Percentiles rank a stretch among this genome's conserved stretches.
Conservation (phyloP, 2,888 invertebrate species). For the Ethmia dodecea region DNA sequence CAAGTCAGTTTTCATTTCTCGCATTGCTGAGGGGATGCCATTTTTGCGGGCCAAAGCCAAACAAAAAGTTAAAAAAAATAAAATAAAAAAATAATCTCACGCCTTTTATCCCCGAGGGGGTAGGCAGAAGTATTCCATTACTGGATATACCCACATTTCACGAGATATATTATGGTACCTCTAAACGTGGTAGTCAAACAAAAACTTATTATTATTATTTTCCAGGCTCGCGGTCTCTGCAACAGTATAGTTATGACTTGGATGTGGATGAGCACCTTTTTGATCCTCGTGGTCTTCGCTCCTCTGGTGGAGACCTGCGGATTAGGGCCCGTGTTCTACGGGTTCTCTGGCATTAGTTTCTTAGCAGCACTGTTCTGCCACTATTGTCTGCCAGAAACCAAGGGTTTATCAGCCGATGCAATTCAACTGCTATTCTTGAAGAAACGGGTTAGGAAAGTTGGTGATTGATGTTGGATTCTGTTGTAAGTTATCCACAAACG, state of each 20-base stretch:
- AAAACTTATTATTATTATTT: background rate
- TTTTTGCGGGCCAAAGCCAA: too few relatives aligned
- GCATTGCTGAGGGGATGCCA: too few relatives aligned
- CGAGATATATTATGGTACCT: too few relatives aligned
- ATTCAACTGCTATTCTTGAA: conserved; percentile 51
- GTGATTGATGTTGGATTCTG: background rate
- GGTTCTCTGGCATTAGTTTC: conserved; percentile 50
- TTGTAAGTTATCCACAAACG: background rate
- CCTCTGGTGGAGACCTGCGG: conserved; percentile 48
- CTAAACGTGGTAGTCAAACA: too few relatives aligned
- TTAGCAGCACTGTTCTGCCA: conserved; percentile 46
- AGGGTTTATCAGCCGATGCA: conserved; percentile 53
- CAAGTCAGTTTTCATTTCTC: too few relatives aligned
- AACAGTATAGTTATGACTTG: conserved; percentile 44
- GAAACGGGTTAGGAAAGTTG: background rate
- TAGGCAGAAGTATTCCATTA: too few relatives aligned
- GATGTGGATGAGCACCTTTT: conserved; percentile 55
- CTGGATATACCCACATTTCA: too few relatives aligned
- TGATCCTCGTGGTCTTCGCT: conserved; percentile 51
- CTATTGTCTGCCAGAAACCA: conserved; percentile 63
- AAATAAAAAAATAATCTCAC: too few relatives aligned
- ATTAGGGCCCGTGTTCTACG: conserved; percentile 52
- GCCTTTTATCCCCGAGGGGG: too few relatives aligned
- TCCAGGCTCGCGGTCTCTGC: conserved; percentile 51
- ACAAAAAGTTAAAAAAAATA: too few relatives aligned